phyloP scores from a whole-genome alignment of 1,140 invertebrate genomes.

The Macrobrachium nipponense region DNA sequence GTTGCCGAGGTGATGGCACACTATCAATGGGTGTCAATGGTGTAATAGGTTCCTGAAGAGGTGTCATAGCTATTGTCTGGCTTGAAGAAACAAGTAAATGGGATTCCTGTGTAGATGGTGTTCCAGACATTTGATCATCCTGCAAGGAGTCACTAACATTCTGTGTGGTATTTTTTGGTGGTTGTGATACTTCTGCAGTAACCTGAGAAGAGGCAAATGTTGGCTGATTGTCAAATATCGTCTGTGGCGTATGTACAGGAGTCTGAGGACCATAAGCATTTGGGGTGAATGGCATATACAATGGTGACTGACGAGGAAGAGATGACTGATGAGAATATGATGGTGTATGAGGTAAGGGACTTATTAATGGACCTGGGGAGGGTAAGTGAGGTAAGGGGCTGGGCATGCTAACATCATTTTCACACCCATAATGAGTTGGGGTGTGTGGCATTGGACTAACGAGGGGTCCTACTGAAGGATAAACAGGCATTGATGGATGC shows the following conservation, averaged over 20 bases:
- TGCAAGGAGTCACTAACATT: no score
- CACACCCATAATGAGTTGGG: constrained; percentile 8
- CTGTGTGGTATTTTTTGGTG: no score
- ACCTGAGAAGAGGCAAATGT: no score
- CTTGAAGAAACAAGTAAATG: no score
- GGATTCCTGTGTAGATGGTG: neutral
- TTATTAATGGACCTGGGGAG: constrained; percentile 42
- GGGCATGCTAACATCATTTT: neutral
- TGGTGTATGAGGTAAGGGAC: constrained; percentile 48
- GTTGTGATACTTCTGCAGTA: constrained; percentile 4
- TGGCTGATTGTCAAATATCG: neutral
- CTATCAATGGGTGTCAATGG: constrained; percentile 11
- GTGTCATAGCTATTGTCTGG: neutral
- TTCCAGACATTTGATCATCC: neutral
- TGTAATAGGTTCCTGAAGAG: neutral
- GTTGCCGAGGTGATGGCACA: constrained; percentile 14
- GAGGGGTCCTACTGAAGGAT: constrained; percentile 44
- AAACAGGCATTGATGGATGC: constrained; percentile 47
- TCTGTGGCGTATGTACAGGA: constrained; percentile 42
- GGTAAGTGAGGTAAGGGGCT: constrained; percentile 43
- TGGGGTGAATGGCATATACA: constrained; percentile 52
- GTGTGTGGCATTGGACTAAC: constrained; percentile 52
- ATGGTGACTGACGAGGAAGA: constrained; percentile 24
- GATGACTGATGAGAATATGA: constrained; percentile 30
- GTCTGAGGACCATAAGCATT: constrained; percentile 45